Evolutionary conservation across 2,113 vertebrate genomes (phyloP), one percentile per base, ranked within the genome.

Genomic region (Antechinus stuartii): DNA sequence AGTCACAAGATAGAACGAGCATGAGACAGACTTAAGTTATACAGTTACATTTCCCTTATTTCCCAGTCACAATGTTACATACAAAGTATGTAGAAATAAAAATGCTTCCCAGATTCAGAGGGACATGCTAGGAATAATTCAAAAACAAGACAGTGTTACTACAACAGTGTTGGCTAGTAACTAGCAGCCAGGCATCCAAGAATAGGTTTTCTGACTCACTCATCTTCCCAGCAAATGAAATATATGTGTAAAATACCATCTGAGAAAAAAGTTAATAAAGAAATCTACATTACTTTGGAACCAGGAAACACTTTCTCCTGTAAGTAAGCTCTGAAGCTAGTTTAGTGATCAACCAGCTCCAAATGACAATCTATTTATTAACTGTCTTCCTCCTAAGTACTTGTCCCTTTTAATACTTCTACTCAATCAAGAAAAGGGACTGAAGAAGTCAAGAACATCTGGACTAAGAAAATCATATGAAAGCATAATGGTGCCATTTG

Each of bases 281-380:
- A 94, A 49, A 90, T 90, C 10, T 53, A 97, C 84, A 92, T 68
- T 16, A 93, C 27, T 95, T 91, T 54, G 61, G 30, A 68, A 35
- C 3, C 47, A 96, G 52, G 22, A 95, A 49, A 91, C 19, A 92
- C 7, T 22, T 52, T 93, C 53, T 4, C 56, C 89, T 90, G 93
- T 97, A 90, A 52, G 19, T 93, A n/a, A 92, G 57, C 94, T 92
- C 93, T 95, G 22, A 61, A 92, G 24, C 22, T 50, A 68, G 91
- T 55, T 93, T 92, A 42, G 96, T 55, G 96, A 93, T 23, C 54
- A 5, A 42, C 8, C 89, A 68, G 93, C 27, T 90, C 35, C 12
- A 42, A 95, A 68, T 42, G 54, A 96, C 52, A 93, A 95, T 8
- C 54, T 30, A 92, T 14, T 90, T 93, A 50, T 54, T 90, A 95